Evolutionary conservation across 2,888 invertebrate genomes (phyloP), one percentile per base, ranked within the genome.

Genomic region (Caenorhabditis wallacei): DNA sequence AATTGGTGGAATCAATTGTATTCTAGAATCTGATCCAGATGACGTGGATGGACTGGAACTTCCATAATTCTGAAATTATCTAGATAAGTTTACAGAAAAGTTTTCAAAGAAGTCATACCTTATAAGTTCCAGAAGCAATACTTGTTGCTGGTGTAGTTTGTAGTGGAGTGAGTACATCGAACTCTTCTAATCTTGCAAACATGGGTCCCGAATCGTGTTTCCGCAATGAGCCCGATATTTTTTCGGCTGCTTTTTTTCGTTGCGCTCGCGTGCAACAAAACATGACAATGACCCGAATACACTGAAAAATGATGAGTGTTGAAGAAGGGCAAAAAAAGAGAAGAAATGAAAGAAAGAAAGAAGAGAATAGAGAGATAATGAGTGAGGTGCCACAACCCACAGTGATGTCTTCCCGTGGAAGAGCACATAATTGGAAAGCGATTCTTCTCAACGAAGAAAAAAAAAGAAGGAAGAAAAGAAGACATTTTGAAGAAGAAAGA

Each of bases 171-270:
- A 90, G 81, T 20, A 84, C 80, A 57, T 90, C 90, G 76, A 90
- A 90, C 74, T 90, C 90, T 46, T 91, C 91, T 37, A 91, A 68
- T n/a, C 88, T 82, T 18, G 91, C 91, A 59, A 91, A 82, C 89
- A 89, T 90, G n/a, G 70, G 71, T n/a, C 83, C 83, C 24, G 74
- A 78, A 51, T 78, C 74, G 74, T 79, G 78, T 68, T 82, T 82
- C 54, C 82, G 57, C 20, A 82, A 54, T 30, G 82, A 82, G 22
- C 82, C 82, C 46, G 72, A 68, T 56, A 76, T 69, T 37, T 82
- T 82, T 18, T 79, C 72, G 63, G 81, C 83, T 16, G 84, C 72
- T 61, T 84, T 86, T 40, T 70, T 79, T 7, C 70, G 64, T 61
- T 74, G 81, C 20, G 84, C 63, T 66, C 81, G 59, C 37, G 82